A percentile compares a stretch with the other conserved stretches of the same genome.
Conservation (phyloP, 2,797 vertebrate genomes). For the Nyctibius grandis region DNA sequence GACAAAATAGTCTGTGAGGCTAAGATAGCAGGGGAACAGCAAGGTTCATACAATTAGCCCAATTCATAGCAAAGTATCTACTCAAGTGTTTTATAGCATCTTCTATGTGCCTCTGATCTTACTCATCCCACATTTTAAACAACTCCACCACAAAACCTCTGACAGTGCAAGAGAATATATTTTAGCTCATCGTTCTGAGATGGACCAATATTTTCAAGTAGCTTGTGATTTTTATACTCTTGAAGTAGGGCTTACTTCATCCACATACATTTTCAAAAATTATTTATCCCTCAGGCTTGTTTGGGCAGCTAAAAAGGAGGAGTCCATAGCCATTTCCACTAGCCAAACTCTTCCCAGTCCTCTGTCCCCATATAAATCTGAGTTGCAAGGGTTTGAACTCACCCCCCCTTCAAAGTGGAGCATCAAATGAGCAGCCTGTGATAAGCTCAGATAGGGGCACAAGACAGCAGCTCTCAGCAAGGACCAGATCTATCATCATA, state of each 20-base stretch:
- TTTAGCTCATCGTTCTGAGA: neutral
- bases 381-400: neutral
- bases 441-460: neutral
- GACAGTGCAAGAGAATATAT: neutral
- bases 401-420: neutral
- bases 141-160: neutral
- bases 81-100: neutral
- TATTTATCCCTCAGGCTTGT: accelerated
- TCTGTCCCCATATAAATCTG: neutral
- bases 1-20: neutral
- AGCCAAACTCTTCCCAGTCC: neutral
- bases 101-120: neutral
- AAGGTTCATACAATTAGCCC: neutral
- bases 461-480: neutral
- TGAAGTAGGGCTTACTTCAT: neutral
- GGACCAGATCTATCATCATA: neutral
- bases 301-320: neutral
- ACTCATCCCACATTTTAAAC: neutral
- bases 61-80: neutral
- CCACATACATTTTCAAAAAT: neutral
- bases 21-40: accelerated
- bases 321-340: neutral
- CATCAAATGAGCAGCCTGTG: neutral
- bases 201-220: neutral
- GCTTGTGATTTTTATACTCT: neutral